Evolutionary conservation across 64 coral and sea anemone species (phyloP).

Genomic region (Orbicella faveolata): DNA sequence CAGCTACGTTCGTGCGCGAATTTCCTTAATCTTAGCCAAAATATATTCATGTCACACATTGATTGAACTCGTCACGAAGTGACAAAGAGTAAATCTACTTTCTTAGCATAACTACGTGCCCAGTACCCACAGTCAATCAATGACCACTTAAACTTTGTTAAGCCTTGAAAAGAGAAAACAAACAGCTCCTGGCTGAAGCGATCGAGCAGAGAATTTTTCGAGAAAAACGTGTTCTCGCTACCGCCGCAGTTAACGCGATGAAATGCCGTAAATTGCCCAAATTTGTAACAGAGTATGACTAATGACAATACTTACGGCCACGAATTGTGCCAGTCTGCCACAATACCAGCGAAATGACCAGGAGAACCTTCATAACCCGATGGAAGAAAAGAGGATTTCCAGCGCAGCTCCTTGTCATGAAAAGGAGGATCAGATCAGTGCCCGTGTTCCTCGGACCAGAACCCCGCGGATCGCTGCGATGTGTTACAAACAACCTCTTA

Average conservation of each 20-base stretch:
- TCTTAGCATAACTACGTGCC: background rate
- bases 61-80: no score
- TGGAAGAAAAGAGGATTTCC: background rate
- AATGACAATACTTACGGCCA: constrained; percentile 18
- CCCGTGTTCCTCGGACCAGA: no score
- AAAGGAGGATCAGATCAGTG: background rate
- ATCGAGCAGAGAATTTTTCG: background rate
- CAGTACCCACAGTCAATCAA: background rate
- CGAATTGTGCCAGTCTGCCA: background rate
- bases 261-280: background rate
- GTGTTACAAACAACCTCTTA: background rate
- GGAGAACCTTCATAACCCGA: background rate
- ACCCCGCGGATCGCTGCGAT: no score
- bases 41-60: no score
- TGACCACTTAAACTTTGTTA: background rate
- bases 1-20: no score
- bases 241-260: background rate
- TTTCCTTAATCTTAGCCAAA: no score
- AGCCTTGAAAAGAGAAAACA: background rate
- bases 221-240: no score
- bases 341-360: constrained; percentile 1
- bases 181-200: background rate
- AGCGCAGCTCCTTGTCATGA: background rate
- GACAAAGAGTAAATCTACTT: no score
- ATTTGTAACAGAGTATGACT: background rate